Conservation (phyloP, 37 sponge, comb jelly and placozoan species). For the Haliclona indistincta region DNA sequence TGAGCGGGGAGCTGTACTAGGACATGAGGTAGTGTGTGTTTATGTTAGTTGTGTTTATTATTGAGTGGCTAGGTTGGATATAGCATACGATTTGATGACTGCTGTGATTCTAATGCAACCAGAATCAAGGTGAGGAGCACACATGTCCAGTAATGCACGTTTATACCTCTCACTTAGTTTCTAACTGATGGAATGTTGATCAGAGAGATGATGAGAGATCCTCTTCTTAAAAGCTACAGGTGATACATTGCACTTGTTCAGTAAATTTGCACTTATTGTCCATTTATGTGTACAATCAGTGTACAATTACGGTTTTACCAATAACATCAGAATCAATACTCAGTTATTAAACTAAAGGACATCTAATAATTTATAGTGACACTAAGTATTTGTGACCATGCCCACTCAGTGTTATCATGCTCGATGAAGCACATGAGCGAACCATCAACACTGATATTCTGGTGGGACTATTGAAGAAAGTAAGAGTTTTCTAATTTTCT, state of each 20-base stretch:
- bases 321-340: too few relatives aligned
- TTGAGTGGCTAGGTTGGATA: slow-evolving; percentile 75
- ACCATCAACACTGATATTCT: slow-evolving; percentile 91
- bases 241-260: background rate
- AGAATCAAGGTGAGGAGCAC: slow-evolving; percentile 72
- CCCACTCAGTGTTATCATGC: slow-evolving; percentile 81
- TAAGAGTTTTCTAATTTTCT: slow-evolving; percentile 1
- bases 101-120: slow-evolving; percentile 59
- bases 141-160: background rate
- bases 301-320: background rate
- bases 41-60: background rate
- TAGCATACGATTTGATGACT: slow-evolving; percentile 88
- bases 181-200: slow-evolving; percentile 93
- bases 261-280: background rate
- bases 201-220: slow-evolving; percentile 98
- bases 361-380: too few relatives aligned
- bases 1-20: slow-evolving; percentile 76
- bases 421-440: slow-evolving; percentile 98
- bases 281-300: background rate
- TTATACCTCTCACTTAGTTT: slow-evolving; percentile 46
- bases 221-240: slow-evolving; percentile 88
- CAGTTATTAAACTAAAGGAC: too few relatives aligned
- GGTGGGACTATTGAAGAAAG: slow-evolving; percentile 88
- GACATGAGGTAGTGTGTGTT: slow-evolving; percentile 53
- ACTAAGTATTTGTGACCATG: background rate